Conservation (phyloP, 2,888 invertebrate species). For the Strigamia maritima region DNA sequence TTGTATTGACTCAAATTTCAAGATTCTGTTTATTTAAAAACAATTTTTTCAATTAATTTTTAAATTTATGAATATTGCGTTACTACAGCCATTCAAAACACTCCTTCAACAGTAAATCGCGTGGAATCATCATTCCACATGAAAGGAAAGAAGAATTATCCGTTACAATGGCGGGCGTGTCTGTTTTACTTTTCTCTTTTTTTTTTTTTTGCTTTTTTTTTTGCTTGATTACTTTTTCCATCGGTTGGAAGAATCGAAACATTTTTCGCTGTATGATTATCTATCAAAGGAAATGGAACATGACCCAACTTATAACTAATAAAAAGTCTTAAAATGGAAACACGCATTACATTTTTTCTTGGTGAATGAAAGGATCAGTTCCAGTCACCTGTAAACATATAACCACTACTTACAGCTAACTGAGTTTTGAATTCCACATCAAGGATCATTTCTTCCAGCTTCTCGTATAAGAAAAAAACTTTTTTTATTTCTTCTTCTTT, state of each 20-base stretch:
- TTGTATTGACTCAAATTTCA: no score
- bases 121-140: conserved; percentile 11
- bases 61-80: no score
- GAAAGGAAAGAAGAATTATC: not conserved
- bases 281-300: not conserved
- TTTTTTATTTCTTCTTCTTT: not conserved
- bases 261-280: not conserved
- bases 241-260: not conserved
- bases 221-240: conserved; percentile 21
- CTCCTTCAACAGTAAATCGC: no score
- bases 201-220: not conserved
- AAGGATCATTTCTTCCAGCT: conserved; percentile 7
- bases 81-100: no score
- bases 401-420: not conserved
- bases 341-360: not conserved
- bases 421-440: not conserved
- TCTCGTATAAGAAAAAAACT: not conserved
- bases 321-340: not conserved
- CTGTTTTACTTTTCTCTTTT: not conserved
- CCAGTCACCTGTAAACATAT: not conserved
- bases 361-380: not conserved
- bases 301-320: not conserved
- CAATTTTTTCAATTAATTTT: no score
- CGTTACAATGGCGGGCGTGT: not conserved
- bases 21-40: not conserved